Evolutionary conservation across 2,797 vertebrate genomes (phyloP), one percentile per base, ranked within the genome.

Genomic region (Hipposideros larvatus): DNA sequence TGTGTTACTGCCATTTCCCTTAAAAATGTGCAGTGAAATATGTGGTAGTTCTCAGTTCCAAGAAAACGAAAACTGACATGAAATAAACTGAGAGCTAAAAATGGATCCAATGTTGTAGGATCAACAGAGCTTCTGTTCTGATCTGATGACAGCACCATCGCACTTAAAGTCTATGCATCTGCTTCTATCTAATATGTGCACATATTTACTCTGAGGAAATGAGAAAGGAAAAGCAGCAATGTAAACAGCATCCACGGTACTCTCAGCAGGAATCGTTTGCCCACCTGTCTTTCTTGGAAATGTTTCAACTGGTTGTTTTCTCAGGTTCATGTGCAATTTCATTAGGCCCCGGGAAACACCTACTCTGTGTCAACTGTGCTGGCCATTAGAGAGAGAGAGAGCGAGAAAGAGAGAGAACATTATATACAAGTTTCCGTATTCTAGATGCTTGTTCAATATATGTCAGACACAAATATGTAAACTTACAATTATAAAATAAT

Each of bases 211-310:
- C 89, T 83, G 85, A 77, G 75, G 92, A 92, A 97, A 94, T 41
- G 95, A 85, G 0, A 0, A 97, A 94, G 77, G 88, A 57, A 87
- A 96, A 90, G 59, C 87, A 80, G 70, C 22, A 96, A 37, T 77
- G 85, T 88, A 96, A 98, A 98, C 94, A 98, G 93, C 31, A 16
- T 96, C n/a, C 70, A 94, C 71, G 85, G 48, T 94, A 83, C 59
- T 70, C 96, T 95, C 83, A 87, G 88, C 80, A 84, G 86, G 93
- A 94, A 48, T 65, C 89, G 31, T 97, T 97, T 96, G 19, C 97
- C 98, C 98, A 98, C 98, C 98, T 98, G 98, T 97, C 95, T 96
- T 97, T 97, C 98, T 87, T 98, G 98, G 98, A 98, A 97, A 95
- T 88, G 85, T 98, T 98, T 98, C 97, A 97, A 77, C 84, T 79